Percentiles rank a stretch among this genome's conserved stretches.
phyloP scores from a whole-genome alignment of 2,797 vertebrate species.

The Poeciliopsis infans region DNA sequence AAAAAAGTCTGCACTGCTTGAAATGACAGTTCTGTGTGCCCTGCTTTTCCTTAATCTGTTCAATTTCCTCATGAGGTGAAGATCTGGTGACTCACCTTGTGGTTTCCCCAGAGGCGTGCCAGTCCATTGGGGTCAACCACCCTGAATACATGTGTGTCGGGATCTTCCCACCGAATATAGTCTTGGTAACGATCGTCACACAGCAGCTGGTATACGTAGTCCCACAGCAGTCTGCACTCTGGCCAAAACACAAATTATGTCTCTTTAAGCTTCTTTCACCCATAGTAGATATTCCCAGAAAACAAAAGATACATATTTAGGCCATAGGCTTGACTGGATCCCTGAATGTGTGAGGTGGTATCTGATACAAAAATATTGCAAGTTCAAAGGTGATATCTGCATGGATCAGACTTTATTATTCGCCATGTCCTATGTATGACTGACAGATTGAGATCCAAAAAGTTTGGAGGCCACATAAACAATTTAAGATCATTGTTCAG shows the following conservation, averaged over 20 bases:
- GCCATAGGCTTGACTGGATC: not conserved
- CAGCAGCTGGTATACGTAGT: slow-evolving; percentile 90
- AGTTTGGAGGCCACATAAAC: not conserved
- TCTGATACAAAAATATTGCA: not conserved
- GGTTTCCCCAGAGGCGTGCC: slow-evolving; percentile 92
- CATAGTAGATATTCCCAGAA: not conserved
- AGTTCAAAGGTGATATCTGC: not conserved
- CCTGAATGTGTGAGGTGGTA: not conserved
- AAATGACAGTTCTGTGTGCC: not conserved
- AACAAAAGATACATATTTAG: not conserved
- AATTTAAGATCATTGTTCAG: not conserved
- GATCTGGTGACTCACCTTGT: slow-evolving; percentile 82
- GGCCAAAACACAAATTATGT: slow-evolving; percentile 15
- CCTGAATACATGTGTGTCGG: slow-evolving; percentile 83
- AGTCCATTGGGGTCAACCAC: slow-evolving; percentile 90
- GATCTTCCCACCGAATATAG: slow-evolving; percentile 91
- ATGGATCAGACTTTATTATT: not conserved
- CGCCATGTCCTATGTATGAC: not conserved
- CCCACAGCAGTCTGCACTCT: slow-evolving; percentile 92
- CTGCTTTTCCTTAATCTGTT: not conserved
- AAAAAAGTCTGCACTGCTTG: not conserved
- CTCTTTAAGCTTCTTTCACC: too few relatives aligned
- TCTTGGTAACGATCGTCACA: slow-evolving; percentile 85
- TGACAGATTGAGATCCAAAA: not conserved
- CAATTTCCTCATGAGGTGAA: slow-evolving; percentile 43